Evolutionary conservation across 2,888 invertebrate genomes (phyloP).

Genomic region (Epicampocera succincta): DNA sequence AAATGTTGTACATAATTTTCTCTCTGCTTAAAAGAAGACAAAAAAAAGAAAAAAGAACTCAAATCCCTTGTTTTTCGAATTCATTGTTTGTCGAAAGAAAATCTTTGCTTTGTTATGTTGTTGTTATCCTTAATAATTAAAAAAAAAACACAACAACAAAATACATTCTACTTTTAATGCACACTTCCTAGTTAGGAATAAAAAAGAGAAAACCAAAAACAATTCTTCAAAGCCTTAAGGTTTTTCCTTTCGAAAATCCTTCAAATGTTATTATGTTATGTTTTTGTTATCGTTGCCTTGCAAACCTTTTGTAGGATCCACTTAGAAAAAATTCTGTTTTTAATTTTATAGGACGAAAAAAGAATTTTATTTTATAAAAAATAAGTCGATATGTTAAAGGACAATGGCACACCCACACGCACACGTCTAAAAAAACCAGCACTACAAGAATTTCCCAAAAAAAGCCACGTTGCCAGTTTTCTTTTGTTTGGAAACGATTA

Average conservation of each 20-base stretch:
- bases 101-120: slow-evolving; percentile 33
- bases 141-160: slow-evolving; percentile 33
- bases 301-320: slow-evolving; percentile 4
- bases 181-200: slow-evolving; percentile 7
- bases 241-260: slow-evolving; percentile 29
- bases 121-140: slow-evolving; percentile 60
- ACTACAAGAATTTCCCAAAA: not conserved
- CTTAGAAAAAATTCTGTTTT: slow-evolving; percentile 10
- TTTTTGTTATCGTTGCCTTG: slow-evolving; percentile 37
- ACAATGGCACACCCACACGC: not conserved
- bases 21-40: not conserved
- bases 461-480: slow-evolving; percentile 2
- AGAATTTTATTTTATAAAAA: slow-evolving; percentile 20
- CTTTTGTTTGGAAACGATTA: not conserved
- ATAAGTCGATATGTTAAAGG: not conserved
- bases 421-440: not conserved
- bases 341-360: not conserved
- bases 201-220: not conserved
- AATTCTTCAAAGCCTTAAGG: slow-evolving; percentile 1
- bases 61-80: slow-evolving; percentile 29
- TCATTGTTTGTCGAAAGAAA: slow-evolving; percentile 42
- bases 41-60: slow-evolving; percentile 17
- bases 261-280: not conserved
- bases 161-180: not conserved
- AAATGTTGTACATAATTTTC: not conserved